These are phyloP conservation scores for Strongylocentrotus purpuratus DNA, from an alignment of 35 echinoderm and acorn worm species.

Conservation along the genomic window DNA sequence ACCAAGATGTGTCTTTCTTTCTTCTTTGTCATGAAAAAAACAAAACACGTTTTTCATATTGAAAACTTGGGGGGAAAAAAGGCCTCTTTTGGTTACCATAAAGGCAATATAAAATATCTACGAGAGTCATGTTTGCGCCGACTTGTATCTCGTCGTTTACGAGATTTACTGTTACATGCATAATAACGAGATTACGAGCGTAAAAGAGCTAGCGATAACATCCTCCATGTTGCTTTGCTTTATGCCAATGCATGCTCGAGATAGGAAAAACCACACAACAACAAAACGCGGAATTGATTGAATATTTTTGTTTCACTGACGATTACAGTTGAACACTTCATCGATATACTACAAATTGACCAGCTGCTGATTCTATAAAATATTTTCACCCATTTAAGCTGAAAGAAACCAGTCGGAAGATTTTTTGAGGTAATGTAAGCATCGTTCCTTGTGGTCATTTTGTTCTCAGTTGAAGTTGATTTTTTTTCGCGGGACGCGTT, in stretches of 20 bases:
- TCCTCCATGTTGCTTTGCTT: not conserved
- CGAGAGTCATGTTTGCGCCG: too few species aligned
- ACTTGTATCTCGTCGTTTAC: not conserved
- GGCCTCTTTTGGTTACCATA: too few species aligned
- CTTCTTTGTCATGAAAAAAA: too few species aligned
- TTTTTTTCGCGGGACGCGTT: slow-evolving; percentile 8
- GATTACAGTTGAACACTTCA: not conserved
- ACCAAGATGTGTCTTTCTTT: too few species aligned
- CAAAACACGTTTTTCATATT: too few species aligned
- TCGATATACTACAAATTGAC: not conserved
- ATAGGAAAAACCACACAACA: slow-evolving; percentile 10
- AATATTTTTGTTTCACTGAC: not conserved
- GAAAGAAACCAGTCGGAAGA: not conserved
- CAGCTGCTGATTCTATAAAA: not conserved
- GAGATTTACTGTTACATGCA: not conserved
- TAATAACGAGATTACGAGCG: not conserved
- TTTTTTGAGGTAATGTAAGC: not conserved
- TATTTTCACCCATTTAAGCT: not conserved
- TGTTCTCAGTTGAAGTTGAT: not conserved
- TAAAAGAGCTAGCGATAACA: not conserved
- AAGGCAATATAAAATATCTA: too few species aligned
- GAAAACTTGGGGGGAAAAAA: too few species aligned
- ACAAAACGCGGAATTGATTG: slow-evolving; percentile 17
- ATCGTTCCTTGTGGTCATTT: not conserved
- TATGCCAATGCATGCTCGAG: not conserved